Evolutionary conservation across 2,888 invertebrate genomes (phyloP).

Genomic region (Embidobia sp.): DNA sequence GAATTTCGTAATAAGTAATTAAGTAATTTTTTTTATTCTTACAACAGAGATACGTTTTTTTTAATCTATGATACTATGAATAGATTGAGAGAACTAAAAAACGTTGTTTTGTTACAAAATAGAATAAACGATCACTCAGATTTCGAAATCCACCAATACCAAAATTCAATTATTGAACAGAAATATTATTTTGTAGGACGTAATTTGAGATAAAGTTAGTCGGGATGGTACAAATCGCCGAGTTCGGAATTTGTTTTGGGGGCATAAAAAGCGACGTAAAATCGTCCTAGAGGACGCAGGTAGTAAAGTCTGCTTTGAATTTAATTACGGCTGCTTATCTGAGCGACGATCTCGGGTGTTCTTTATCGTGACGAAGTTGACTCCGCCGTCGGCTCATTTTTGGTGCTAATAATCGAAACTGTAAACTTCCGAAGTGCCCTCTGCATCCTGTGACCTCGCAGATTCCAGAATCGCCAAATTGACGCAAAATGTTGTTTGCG

Average conservation of each 20-base stretch:
- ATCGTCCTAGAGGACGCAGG: slow-evolving; percentile 56
- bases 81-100: no score
- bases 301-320: slow-evolving; percentile 71
- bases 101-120: no score
- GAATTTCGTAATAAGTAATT: no score
- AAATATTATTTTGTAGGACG: no score
- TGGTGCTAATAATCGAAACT: slow-evolving; percentile 64
- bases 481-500: slow-evolving; percentile 43
- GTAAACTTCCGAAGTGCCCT: slow-evolving; percentile 64
- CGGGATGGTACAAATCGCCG: no score
- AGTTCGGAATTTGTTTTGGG: slow-evolving; percentile 76
- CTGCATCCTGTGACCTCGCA: slow-evolving; percentile 60
- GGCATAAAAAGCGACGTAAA: slow-evolving; percentile 76
- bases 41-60: no score
- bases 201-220: no score
- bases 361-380: slow-evolving; percentile 71
- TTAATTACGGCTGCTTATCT: slow-evolving; percentile 73
- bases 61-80: no score
- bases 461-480: slow-evolving; percentile 58
- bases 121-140: no score
- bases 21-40: no score
- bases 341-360: slow-evolving; percentile 71
- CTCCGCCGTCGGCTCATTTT: slow-evolving; percentile 59
- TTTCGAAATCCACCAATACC: no score
- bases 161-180: no score